Evolutionary conservation across 2,797 vertebrate genomes (phyloP), one percentile per base, ranked within the genome.

Genomic region (Acomys russatus): DNA sequence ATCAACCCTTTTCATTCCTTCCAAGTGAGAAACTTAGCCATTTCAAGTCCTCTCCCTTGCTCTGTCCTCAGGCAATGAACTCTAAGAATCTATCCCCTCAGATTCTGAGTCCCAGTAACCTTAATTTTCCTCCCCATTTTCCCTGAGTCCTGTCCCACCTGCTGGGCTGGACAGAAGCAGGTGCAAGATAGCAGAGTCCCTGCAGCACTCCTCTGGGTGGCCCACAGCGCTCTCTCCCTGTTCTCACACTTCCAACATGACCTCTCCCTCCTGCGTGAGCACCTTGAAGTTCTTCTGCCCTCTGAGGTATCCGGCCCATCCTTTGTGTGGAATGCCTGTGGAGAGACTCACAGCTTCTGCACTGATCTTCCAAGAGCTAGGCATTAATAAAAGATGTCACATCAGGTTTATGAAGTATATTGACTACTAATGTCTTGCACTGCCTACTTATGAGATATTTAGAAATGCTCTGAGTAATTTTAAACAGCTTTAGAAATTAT

Each of bases 351-450:
- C 2, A 14, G 51, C 38, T 96, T 96, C 54, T 89, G 12, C 4
- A 1, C 22, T 4, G 12, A 35, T 85, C 38, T 95, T 90, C 88
- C 90, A 56, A 90, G 71, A 96, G 44, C 17, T 15, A 28, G 2
- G 33, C 86, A 80, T 93, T 84, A 49, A 82, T 95, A 82, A 93
- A 84, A 95, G 30, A 94, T 92, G 83, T 44, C 56, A 74, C 63
- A 33, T 64, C 49, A 12, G 68, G 88, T 78, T 91, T 88, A 56
- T 66, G 92, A 92, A 80, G 73, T 88, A 83, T 90, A 87, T 93
- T 97, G 94, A 77, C 30, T 82, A 54, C 44, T 90, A 68, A 74
- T 93, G 82, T 94, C 66, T 94, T 90, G 51, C n/a, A 95, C 86
- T 71, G n/a, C 28, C 38, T 51, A 25, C 54, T 96, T 88, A 44